phyloP scores from a whole-genome alignment of 2,888 invertebrate genomes.

The Furcula furcula region DNA sequence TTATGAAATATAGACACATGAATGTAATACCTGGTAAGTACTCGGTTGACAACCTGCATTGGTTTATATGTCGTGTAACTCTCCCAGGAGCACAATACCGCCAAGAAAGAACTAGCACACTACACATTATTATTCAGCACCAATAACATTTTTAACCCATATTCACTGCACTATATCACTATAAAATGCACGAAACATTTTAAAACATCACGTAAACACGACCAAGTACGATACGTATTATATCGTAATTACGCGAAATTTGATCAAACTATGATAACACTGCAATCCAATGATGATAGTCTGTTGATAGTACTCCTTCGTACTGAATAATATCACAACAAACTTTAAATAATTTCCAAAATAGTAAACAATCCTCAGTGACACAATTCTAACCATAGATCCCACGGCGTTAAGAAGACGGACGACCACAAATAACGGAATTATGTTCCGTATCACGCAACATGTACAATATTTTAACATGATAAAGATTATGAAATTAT shows the following conservation, averaged over 20 bases:
- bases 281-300: conserved; percentile 25
- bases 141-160: conserved; percentile 36
- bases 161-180: conserved; percentile 42
- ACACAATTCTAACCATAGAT: conserved; percentile 78
- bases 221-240: conserved; percentile 39
- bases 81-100: conserved; percentile 35
- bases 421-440: conserved; percentile 69
- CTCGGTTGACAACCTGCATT: conserved; percentile 59
- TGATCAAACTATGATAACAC: conserved; percentile 20
- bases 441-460: conserved; percentile 47
- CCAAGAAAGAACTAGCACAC: conserved; percentile 37
- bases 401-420: conserved; percentile 67
- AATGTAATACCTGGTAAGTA: conserved; percentile 41
- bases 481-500: no score
- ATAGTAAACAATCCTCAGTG: conserved; percentile 76
- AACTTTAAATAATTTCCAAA: conserved; percentile 54
- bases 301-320: conserved; percentile 18
- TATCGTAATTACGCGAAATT: conserved; percentile 16
- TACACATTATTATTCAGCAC: conserved; percentile 40
- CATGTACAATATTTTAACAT: conserved; percentile 1
- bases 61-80: conserved; percentile 55
- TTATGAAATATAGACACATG: conserved; percentile 10
- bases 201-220: conserved; percentile 72
- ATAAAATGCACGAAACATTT: conserved; percentile 46
- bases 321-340: conserved; percentile 28